Evolutionary conservation across 1,140 invertebrate species (phyloP), one percentile per base, ranked within the genome.

Genomic region (Drosophila insularis): DNA sequence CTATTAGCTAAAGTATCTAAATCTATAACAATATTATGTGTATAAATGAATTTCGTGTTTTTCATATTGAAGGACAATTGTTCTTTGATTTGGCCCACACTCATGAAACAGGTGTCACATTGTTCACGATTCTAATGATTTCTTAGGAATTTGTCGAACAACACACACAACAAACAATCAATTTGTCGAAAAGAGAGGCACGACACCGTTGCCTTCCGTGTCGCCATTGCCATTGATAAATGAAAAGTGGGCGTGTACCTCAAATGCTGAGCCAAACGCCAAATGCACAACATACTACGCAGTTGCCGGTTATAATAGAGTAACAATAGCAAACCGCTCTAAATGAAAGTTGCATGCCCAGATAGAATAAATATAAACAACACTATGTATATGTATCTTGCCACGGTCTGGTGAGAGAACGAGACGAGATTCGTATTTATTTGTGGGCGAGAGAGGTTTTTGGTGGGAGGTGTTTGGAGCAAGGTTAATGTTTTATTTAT

Each of bases 401-500:
- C 50, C 53, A 63, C 43, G 64, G 64, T 71, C 64, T 68, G 64
- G 4, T 54, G 66, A 39, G 54, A 60, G 64, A 27, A 54, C 6
- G 32, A 54, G 65, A 43, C 13, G 27, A 27, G 27, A 54, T 8
- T 50, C 4, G 10, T 37, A 39, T 1, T 50, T n/a, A 10, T 8
- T 61, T 43, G 59, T 61, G 37, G 7, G 55, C 19, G 50, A 19
- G 53, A 40, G 60, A 13, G 27, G 10, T 43, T 11, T 14, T 37
- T 37, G 32, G 59, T 40, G 27, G 46, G 19, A 64, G 75, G 46
- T 17, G 21, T 17, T 17, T 11, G 67, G 64, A 43, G 60, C 82
- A 82, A 87, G 79, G 82, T 80, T 87, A 86, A 68, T 80, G 70
- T 69, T 63, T 89, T 86, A 86, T 82, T 86, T 81, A 76, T 86